Conservation (phyloP, 1,140 invertebrate species). For the Pogonomyrmex barbatus region DNA sequence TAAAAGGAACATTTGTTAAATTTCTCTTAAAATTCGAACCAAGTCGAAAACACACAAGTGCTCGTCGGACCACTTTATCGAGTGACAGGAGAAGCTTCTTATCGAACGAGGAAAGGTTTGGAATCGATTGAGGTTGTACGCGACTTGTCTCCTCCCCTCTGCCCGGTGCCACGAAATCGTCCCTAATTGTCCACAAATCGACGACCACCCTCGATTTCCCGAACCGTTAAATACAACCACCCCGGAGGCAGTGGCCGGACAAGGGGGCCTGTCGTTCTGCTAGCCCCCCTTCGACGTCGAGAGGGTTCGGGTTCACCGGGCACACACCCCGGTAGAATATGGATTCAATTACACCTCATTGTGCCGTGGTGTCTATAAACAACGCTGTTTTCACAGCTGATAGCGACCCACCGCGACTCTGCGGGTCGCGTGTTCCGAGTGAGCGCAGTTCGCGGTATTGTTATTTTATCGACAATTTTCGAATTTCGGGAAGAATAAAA, state of each 20-base stretch:
- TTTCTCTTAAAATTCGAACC: not conserved
- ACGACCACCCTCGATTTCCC: slow-evolving; percentile 77
- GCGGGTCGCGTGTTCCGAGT: slow-evolving; percentile 32
- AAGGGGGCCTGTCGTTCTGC: slow-evolving; percentile 36
- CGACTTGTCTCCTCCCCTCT: not conserved
- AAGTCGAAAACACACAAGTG: not conserved
- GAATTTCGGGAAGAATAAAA: not conserved
- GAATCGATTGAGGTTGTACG: slow-evolving; percentile 23
- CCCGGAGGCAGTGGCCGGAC: slow-evolving; percentile 55
- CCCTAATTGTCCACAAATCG: slow-evolving; percentile 84
- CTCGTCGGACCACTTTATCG: not conserved
- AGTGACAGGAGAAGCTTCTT: not conserved
- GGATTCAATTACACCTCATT: slow-evolving; percentile 85
- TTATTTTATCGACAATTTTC: not conserved
- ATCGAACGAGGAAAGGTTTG: slow-evolving; percentile 6
- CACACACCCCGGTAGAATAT: slow-evolving; percentile 73
- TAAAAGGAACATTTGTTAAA: not conserved
- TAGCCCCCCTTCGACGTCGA: slow-evolving; percentile 48
- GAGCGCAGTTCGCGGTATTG: not conserved
- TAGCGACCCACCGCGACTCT: slow-evolving; percentile 69
- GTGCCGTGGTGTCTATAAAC: slow-evolving; percentile 83
- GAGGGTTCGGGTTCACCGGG: slow-evolving; percentile 60
- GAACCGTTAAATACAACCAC: slow-evolving; percentile 78
- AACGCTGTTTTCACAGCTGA: slow-evolving; percentile 85
- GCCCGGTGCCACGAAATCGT: slow-evolving; percentile 68